phyloP scores from a whole-genome alignment of 1,140 invertebrate species.

The Gryllus bimaculatus region DNA sequence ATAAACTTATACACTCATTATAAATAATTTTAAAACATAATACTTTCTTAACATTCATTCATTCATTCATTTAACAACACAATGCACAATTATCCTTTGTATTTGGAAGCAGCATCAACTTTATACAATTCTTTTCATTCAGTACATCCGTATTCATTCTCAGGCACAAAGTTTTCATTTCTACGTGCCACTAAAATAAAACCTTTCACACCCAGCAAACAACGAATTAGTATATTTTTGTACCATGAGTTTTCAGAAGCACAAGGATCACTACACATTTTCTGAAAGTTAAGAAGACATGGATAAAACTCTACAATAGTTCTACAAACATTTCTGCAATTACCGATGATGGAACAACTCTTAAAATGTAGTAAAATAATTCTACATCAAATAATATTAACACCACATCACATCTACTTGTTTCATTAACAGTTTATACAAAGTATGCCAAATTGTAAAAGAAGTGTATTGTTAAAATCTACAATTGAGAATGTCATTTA shows the following conservation, averaged over 20 bases:
- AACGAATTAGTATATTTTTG: not conserved
- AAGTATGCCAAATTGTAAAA: constrained; percentile 1
- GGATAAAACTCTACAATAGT: not conserved
- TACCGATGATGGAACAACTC: not conserved
- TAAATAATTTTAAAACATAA: not conserved
- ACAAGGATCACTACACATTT: not conserved
- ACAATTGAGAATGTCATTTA: not conserved
- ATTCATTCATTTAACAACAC: not conserved
- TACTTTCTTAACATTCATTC: not conserved
- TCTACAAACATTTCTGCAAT: not conserved
- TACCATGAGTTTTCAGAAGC: not conserved
- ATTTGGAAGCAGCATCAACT: not conserved
- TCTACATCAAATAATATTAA: not conserved
- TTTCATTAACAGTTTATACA: not conserved
- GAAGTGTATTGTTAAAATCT: not conserved
- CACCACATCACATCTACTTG: not conserved
- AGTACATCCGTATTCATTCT: not conserved
- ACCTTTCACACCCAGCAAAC: not conserved
- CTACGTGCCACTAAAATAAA: not conserved
- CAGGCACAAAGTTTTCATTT: not conserved
- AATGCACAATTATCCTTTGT: not conserved
- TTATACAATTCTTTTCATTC: not conserved
- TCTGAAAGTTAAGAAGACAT: not conserved
- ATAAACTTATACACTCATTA: not conserved
- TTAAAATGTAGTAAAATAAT: not conserved